Percentiles rank a stretch among this genome's conserved stretches.
These are phyloP conservation scores for Conistra vaccinii DNA, from an alignment of 2,888 invertebrate species.

Conservation along the genomic window DNA sequence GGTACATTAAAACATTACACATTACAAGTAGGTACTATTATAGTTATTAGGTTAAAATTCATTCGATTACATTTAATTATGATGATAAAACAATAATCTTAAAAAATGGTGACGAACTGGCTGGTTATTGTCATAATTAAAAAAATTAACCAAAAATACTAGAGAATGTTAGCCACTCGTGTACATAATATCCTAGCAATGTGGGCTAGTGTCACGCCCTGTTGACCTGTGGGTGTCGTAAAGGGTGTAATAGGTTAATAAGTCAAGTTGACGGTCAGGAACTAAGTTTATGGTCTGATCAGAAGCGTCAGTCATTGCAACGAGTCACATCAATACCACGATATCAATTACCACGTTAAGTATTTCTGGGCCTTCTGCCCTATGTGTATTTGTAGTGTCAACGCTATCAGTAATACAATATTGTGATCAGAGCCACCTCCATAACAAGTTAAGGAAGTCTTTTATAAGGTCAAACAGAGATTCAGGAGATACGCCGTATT, in stretches of 20 bases:
- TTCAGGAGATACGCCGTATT: conserved; percentile 41
- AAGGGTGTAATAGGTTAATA: conserved; percentile 4
- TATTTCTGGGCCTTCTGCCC: conserved; percentile 33
- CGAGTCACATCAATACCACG: too few relatives aligned
- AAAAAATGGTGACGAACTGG: too few relatives aligned
- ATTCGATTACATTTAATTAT: too few relatives aligned
- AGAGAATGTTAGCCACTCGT: too few relatives aligned
- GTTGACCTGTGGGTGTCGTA: conserved; percentile 11
- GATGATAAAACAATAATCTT: too few relatives aligned
- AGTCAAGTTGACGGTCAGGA: not conserved
- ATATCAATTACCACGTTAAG: too few relatives aligned
- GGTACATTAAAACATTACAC: too few relatives aligned
- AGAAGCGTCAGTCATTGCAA: not conserved
- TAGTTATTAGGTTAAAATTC: too few relatives aligned
- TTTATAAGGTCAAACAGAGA: conserved; percentile 50
- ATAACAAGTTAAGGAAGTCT: conserved; percentile 52
- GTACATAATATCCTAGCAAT: not conserved
- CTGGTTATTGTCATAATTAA: not conserved
- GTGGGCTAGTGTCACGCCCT: too few relatives aligned
- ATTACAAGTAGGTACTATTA: too few relatives aligned
- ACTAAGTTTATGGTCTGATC: not conserved
- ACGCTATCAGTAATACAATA: conserved; percentile 43
- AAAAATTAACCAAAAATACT: too few relatives aligned
- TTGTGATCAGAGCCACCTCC: conserved; percentile 49
- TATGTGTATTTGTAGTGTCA: not conserved